Percentiles rank a stretch among this genome's conserved stretches.
phyloP scores from a whole-genome alignment of 1,140 invertebrate species.

The Cydia fagiglandana region DNA sequence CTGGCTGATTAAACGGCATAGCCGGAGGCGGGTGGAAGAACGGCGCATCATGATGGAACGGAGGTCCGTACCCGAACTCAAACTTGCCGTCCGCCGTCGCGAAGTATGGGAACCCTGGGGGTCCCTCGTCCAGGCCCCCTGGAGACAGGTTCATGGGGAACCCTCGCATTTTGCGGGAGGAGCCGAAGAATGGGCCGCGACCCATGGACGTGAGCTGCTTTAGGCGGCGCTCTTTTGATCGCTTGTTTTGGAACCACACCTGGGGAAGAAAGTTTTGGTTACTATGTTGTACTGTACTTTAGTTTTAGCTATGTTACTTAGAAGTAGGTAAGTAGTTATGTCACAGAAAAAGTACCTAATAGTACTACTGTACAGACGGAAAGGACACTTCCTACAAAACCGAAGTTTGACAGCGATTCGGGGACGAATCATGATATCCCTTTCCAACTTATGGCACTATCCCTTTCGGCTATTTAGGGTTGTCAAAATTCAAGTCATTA shows the following conservation, averaged over 20 bases:
- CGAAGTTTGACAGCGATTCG: too few relatives aligned
- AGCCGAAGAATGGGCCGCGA: slow-evolving; percentile 92
- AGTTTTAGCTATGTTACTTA: too few relatives aligned
- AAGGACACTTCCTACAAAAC: too few relatives aligned
- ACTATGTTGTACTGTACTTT: not conserved
- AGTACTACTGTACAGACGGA: too few relatives aligned
- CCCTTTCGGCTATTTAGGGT: too few relatives aligned
- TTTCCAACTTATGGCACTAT: too few relatives aligned
- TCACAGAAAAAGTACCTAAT: too few relatives aligned
- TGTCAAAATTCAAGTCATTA: too few relatives aligned
- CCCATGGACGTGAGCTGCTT: slow-evolving; percentile 96
- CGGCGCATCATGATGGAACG: slow-evolving; percentile 90
- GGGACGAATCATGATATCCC: too few relatives aligned
- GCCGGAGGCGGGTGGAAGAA: slow-evolving; percentile 91
- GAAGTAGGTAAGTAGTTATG: too few relatives aligned
- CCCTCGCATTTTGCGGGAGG: slow-evolving; percentile 93
- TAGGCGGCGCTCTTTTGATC: slow-evolving; percentile 97
- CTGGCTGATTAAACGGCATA: slow-evolving; percentile 87
- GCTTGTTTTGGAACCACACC: slow-evolving; percentile 99
- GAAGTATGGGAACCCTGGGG: slow-evolving; percentile 92
- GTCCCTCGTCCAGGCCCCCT: slow-evolving; percentile 88
- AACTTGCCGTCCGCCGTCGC: slow-evolving; percentile 90
- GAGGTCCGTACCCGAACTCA: slow-evolving; percentile 93
- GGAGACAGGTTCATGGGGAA: slow-evolving; percentile 94
- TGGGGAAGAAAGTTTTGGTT: slow-evolving; percentile 71